Evolutionary conservation across 64 coral and sea anemone genomes (phyloP).

Genomic region (Catalaphyllia jardinei): DNA sequence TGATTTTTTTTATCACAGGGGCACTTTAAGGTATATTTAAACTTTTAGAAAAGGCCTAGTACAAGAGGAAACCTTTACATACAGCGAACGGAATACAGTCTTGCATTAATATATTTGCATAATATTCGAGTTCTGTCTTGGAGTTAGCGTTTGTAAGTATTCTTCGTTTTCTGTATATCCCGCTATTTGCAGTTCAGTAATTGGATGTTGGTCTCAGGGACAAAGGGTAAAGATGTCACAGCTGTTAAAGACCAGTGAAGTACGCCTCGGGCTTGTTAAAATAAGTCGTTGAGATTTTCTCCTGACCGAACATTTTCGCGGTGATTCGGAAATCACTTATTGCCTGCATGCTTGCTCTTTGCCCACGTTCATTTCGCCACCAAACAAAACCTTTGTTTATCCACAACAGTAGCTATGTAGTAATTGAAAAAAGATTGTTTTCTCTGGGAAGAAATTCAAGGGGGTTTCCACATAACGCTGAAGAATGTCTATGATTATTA

Average conservation of each 20-base stretch:
- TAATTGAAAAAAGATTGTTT: not conserved
- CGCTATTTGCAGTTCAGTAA: no score
- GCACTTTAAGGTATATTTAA: constrained; percentile 11
- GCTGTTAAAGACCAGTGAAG: no score
- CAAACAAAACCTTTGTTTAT: not conserved
- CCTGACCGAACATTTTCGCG: not conserved
- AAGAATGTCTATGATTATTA: not conserved
- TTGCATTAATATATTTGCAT: no score
- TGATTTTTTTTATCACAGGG: no score
- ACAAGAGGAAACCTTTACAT: no score
- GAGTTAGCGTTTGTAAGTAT: no score
- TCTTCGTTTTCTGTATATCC: no score
- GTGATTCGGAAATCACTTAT: not conserved
- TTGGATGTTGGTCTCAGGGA: no score
- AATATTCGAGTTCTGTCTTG: no score
- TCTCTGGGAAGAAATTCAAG: not conserved
- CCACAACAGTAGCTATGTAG: not conserved
- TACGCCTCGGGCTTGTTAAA: no score
- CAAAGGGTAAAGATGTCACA: no score
- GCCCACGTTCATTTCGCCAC: not conserved
- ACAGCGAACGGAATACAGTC: no score
- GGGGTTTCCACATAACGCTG: not conserved
- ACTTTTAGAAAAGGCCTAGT: not conserved
- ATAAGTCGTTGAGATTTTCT: not conserved
- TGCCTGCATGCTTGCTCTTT: not conserved